Evolutionary conservation across 2,113 vertebrate genomes (phyloP), one percentile per base, ranked within the genome.

Genomic region (Sciurus niger): DNA sequence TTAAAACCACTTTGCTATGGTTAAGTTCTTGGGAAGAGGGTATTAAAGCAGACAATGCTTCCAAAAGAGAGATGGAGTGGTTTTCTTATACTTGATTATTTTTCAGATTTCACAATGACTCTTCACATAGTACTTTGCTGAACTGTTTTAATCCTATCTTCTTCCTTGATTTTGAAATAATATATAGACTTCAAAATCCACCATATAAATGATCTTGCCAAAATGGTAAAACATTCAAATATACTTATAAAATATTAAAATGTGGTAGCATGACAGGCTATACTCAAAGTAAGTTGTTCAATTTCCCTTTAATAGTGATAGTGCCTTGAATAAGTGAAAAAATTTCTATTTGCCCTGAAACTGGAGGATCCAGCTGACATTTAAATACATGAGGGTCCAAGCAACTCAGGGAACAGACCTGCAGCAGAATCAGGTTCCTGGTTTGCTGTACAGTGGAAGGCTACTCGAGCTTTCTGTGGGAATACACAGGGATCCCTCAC

Each of bases 221-320:
- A 94, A 95, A 82, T 25, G 24, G 43, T 90, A 90, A 97, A 95
- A 79, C 32, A 85, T 92, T 90, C 28, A 96, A 90, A 83, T 95
- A 28, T 53, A 78, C 95, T 96, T 91, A 88, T 94, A 65, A 96
- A 95, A 95, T 95, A 92, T 58, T 96, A 78, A 97, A 95, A 80
- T 73, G 22, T 82, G 11, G 48, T 85, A 90, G 24, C 46, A 43
- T 90, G 58, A 94, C 13, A 88, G 40, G 6, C 72, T 92, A 24
- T 80, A 65, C 30, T 90, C 85, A 95, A 97, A 95, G 84, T 30
- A 96, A 92, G 68, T 65, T 83, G 40, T 82, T 92, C 51, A 43
- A 77, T 94, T 93, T 94, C 63, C 72, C 79, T 96, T 82, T 90
- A 89, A 70, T 60, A 92, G 37, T 46, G 68, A 72, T 51, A 84